phyloP scores from a whole-genome alignment of 64 coral and sea anemone species.

The Trachythela sp. region DNA sequence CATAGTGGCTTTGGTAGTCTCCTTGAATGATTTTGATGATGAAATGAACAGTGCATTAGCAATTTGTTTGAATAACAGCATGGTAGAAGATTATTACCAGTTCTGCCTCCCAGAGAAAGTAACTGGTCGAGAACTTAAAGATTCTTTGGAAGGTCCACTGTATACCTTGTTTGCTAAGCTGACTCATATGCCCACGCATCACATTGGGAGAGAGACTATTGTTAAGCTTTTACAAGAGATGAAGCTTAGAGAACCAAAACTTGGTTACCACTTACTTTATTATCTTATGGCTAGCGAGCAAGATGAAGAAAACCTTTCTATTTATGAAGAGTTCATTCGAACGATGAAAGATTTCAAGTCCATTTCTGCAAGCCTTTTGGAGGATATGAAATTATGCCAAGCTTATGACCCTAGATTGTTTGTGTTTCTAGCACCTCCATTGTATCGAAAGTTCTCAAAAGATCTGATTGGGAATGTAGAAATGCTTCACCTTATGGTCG shows the following conservation, averaged over 20 bases:
- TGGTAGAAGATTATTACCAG: slow-evolving; percentile 67
- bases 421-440: slow-evolving; percentile 72
- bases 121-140: slow-evolving; percentile 56
- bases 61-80: slow-evolving; percentile 78
- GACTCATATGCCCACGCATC: slow-evolving; percentile 62
- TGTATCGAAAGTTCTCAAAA: slow-evolving; percentile 93
- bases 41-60: slow-evolving; percentile 75
- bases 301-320: slow-evolving; percentile 86
- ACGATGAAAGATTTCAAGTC: slow-evolving; percentile 71
- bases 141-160: slow-evolving; percentile 73
- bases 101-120: slow-evolving; percentile 53
- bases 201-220: slow-evolving; percentile 75
- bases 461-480: slow-evolving; percentile 79
- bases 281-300: slow-evolving; percentile 69
- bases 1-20: slow-evolving; percentile 57
- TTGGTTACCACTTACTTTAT: slow-evolving; percentile 90
- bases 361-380: slow-evolving; percentile 60
- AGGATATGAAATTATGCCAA: slow-evolving; percentile 88
- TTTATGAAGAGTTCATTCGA: slow-evolving; percentile 92
- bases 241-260: slow-evolving; percentile 65
- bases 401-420: slow-evolving; percentile 83
- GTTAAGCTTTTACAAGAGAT: slow-evolving; percentile 71
- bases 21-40: slow-evolving; percentile 92
- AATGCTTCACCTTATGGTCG: slow-evolving; percentile 79
- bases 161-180: slow-evolving; percentile 38